A percentile compares a stretch with the other conserved stretches of the same genome.
These are phyloP conservation scores for Formica selysi DNA, from an alignment of 1,140 invertebrate genomes.

Conservation along the genomic window DNA sequence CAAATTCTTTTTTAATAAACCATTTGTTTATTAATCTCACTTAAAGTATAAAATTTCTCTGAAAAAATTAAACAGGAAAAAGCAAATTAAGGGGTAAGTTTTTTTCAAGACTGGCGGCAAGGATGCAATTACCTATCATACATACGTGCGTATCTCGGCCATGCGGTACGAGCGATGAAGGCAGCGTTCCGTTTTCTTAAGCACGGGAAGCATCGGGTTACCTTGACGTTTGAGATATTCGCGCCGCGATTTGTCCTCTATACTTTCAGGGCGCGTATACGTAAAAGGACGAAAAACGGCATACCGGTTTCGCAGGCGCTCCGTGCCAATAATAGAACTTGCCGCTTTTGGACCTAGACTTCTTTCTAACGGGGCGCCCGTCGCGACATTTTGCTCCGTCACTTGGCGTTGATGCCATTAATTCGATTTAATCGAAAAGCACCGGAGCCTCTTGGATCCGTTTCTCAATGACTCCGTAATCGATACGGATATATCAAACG, in stretches of 20 bases:
- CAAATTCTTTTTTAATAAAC: too few relatives aligned
- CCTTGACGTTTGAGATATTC: slow-evolving; percentile 71
- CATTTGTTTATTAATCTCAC: too few relatives aligned
- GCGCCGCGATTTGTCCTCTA: slow-evolving; percentile 64
- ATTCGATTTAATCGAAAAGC: slow-evolving; percentile 61
- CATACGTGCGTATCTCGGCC: not conserved
- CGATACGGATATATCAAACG: not conserved
- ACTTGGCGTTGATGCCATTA: slow-evolving; percentile 33
- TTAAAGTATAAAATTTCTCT: not conserved
- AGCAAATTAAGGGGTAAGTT: not conserved
- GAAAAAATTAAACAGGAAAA: not conserved
- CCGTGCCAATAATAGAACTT: slow-evolving; percentile 76
- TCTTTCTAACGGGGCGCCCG: slow-evolving; percentile 54
- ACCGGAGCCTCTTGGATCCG: slow-evolving; percentile 40
- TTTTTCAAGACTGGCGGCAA: not conserved
- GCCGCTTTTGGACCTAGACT: slow-evolving; percentile 73
- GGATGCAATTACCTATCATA: slow-evolving; percentile 19
- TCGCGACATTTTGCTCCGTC: slow-evolving; percentile 52
- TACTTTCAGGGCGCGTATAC: slow-evolving; percentile 59
- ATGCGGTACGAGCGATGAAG: not conserved
- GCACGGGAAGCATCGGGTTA: slow-evolving; percentile 47
- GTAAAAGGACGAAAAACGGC: slow-evolving; percentile 73
- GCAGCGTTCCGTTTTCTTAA: slow-evolving; percentile 42
- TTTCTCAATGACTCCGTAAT: slow-evolving; percentile 30
- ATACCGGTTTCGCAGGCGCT: slow-evolving; percentile 69